Evolutionary conservation across 2,113 vertebrate genomes (phyloP).

Genomic region (Rhegmatorhina hoffmannsi): DNA sequence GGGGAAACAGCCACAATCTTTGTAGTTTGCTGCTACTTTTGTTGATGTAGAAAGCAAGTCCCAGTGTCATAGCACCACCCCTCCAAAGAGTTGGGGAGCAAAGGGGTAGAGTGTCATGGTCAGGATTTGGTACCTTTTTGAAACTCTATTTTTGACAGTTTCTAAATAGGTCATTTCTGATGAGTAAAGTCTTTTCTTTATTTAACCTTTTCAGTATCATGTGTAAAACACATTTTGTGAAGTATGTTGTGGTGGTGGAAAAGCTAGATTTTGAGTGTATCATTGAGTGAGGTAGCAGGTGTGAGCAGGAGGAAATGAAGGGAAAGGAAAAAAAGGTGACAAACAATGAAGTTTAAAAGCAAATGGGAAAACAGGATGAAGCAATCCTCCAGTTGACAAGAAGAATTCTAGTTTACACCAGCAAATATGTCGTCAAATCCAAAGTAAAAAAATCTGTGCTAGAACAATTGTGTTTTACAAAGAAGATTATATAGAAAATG

Average conservation of each 20-base stretch:
- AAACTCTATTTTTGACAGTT: background rate
- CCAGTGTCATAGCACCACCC: background rate
- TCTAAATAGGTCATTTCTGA: background rate
- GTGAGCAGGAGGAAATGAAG: background rate
- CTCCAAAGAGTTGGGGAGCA: background rate
- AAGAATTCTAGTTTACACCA: background rate
- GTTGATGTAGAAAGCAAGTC: background rate
- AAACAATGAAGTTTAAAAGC: background rate
- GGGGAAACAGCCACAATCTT: constrained; percentile 66
- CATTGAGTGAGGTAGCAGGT: background rate
- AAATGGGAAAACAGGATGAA: constrained; percentile 8
- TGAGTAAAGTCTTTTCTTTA: background rate
- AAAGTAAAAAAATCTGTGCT: background rate
- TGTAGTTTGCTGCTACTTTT: constrained; percentile 48
- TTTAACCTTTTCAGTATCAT: background rate
- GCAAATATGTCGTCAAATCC: background rate
- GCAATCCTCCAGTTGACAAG: background rate
- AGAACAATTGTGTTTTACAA: background rate
- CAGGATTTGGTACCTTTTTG: background rate
- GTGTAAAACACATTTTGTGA: background rate
- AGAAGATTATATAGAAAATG: background rate
- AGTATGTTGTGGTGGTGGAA: background rate
- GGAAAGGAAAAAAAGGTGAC: background rate
- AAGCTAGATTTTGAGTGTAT: background rate
- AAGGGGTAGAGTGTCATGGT: background rate